Percentiles rank a stretch among this genome's conserved stretches.
phyloP scores from a whole-genome alignment of 92 coral and sea anemone species.

The Ricordea florida region DNA sequence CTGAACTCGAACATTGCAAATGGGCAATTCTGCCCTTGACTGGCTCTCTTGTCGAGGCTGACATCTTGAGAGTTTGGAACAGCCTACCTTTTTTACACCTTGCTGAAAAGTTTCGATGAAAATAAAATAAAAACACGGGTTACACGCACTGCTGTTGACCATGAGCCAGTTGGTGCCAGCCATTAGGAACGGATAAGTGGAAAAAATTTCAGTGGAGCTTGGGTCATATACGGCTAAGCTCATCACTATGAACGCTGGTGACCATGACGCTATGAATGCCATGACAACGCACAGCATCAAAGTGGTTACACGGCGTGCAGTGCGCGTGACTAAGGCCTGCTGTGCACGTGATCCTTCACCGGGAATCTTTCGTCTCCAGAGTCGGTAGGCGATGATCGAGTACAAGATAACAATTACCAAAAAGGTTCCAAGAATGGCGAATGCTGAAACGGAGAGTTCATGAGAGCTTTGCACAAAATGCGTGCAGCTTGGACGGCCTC shows the following conservation, averaged over 20 bases:
- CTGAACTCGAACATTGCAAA: too few species aligned
- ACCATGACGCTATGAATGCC: slow-evolving; percentile 1
- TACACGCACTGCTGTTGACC: slow-evolving; percentile 3
- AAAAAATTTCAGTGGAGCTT: neutral
- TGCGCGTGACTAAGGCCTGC: neutral
- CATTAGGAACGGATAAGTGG: neutral
- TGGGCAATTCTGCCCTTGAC: neutral
- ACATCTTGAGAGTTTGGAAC: neutral
- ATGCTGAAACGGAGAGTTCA: neutral
- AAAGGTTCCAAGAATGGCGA: neutral
- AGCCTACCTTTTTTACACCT: too few species aligned
- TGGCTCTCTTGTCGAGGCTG: neutral
- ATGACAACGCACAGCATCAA: slow-evolving; percentile 1
- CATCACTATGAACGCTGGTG: neutral
- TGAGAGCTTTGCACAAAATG: neutral
- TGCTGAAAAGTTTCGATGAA: slow-evolving; percentile 7
- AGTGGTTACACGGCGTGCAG: slow-evolving; percentile 8
- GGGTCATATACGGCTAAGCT: neutral
- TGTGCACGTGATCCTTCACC: slow-evolving; percentile 4
- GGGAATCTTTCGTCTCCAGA: slow-evolving; percentile 17
- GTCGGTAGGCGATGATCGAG: slow-evolving; percentile 5
- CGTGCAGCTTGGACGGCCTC: neutral
- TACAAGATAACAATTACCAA: neutral
- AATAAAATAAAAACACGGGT: slow-evolving; percentile 14
- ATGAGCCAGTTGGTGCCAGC: neutral